phyloP scores from a whole-genome alignment of 2,797 vertebrate species.

The Girardinus metallicus region DNA sequence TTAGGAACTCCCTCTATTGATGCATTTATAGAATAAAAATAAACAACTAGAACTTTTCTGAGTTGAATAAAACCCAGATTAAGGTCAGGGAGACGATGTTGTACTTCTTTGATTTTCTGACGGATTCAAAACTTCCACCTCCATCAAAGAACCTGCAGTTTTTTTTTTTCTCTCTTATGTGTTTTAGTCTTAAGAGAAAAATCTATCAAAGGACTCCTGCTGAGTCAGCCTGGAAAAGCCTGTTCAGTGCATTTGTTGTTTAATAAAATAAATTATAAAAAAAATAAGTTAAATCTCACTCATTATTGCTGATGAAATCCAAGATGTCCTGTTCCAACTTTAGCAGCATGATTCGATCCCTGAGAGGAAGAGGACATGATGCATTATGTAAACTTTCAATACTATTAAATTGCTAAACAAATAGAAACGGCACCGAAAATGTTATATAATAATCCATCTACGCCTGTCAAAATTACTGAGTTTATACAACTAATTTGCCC shows the following conservation, averaged over 20 bases:
- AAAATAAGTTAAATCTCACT: slow-evolving; percentile 76
- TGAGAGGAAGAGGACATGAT: slow-evolving; percentile 46
- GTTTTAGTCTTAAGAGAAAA: background rate
- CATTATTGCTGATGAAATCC: slow-evolving; percentile 99
- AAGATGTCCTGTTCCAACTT: slow-evolving; percentile 99
- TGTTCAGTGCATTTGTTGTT: background rate
- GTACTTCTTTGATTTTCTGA: background rate
- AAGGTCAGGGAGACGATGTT: background rate
- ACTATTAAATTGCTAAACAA: background rate
- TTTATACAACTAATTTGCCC: no score
- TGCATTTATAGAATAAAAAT: no score
- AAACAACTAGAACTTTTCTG: background rate
- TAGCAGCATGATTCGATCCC: slow-evolving; percentile 99
- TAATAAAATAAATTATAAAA: background rate
- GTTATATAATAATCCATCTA: background rate
- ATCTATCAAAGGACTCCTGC: background rate
- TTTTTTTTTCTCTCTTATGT: background rate
- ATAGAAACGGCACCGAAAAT: background rate
- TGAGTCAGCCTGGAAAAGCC: background rate
- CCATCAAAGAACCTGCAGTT: background rate
- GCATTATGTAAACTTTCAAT: background rate
- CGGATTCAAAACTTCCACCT: background rate
- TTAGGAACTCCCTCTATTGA: background rate
- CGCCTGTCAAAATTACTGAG: background rate
- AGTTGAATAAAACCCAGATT: background rate